Percentiles rank a stretch among this genome's conserved stretches.
Conservation (phyloP, 1,140 invertebrate species). For the Homalodisca vitripennis region DNA sequence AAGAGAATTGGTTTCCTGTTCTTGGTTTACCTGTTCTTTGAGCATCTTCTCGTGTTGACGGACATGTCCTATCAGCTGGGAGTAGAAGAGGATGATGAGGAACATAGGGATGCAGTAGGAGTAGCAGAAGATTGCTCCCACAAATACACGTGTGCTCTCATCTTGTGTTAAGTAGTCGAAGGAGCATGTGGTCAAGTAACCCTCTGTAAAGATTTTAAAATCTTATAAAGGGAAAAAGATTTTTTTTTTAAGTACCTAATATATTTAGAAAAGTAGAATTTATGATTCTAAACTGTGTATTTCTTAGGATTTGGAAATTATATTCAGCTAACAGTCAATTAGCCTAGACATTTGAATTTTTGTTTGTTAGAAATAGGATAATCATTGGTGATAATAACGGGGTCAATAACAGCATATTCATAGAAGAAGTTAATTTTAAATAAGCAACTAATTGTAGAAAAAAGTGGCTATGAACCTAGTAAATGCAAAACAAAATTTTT, state of each 20-base stretch:
- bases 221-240: too few species aligned
- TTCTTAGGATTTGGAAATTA: background rate
- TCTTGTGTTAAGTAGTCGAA: slow-evolving; percentile 73
- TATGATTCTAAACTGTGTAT: background rate
- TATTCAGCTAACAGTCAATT: background rate
- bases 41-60: slow-evolving; percentile 75
- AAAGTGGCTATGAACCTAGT: too few species aligned
- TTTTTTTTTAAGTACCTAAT: too few species aligned
- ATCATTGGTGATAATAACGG: too few species aligned
- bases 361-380: too few species aligned
- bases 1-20: too few species aligned
- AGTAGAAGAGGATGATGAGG: slow-evolving; percentile 68
- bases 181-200: slow-evolving; percentile 72
- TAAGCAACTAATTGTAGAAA: too few species aligned
- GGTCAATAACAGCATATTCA: too few species aligned
- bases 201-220: slow-evolving; percentile 55
- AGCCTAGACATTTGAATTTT: too few species aligned
- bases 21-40: slow-evolving; percentile 59
- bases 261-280: too few species aligned
- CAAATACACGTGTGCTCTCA: slow-evolving; percentile 65
- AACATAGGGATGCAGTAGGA: slow-evolving; percentile 66
- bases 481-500: too few species aligned
- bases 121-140: slow-evolving; percentile 65
- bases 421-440: too few species aligned
- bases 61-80: slow-evolving; percentile 67